These are phyloP conservation scores for Limosa lapponica DNA, from an alignment of 2,797 vertebrate species.

Conservation along the genomic window DNA sequence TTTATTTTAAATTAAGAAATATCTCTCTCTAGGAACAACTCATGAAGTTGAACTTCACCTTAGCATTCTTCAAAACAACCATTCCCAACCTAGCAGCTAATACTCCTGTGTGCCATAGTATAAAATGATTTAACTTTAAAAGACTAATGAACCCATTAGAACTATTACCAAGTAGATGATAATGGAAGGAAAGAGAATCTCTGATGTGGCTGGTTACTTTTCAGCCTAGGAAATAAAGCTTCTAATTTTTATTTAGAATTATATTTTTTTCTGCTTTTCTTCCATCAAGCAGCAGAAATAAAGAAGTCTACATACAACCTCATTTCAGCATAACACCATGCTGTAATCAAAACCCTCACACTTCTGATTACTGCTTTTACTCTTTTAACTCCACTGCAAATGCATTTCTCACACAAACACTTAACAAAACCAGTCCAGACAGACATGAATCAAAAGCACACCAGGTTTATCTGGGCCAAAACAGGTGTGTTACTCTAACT, in stretches of 20 bases:
- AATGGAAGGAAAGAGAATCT: neutral
- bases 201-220: neutral
- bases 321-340: neutral
- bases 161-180: neutral
- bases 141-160: neutral
- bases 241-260: neutral
- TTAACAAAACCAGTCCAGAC: neutral
- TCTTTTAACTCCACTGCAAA: neutral
- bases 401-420: neutral
- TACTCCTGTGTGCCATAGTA: neutral
- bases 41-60: neutral
- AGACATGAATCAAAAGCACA: neutral
- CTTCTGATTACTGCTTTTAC: neutral
- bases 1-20: neutral
- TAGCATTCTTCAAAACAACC: neutral
- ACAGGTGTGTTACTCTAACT: conserved; percentile 39
- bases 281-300: neutral
- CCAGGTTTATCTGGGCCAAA: neutral
- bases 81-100: neutral
- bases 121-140: neutral
- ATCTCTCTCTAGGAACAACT: neutral
- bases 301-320: neutral
- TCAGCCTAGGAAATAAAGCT: neutral
- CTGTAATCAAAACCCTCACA: neutral
- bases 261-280: neutral